These are phyloP conservation scores for Tympanoctomys barrerae DNA, from an alignment of 2,797 vertebrate genomes.

Conservation along the genomic window DNA sequence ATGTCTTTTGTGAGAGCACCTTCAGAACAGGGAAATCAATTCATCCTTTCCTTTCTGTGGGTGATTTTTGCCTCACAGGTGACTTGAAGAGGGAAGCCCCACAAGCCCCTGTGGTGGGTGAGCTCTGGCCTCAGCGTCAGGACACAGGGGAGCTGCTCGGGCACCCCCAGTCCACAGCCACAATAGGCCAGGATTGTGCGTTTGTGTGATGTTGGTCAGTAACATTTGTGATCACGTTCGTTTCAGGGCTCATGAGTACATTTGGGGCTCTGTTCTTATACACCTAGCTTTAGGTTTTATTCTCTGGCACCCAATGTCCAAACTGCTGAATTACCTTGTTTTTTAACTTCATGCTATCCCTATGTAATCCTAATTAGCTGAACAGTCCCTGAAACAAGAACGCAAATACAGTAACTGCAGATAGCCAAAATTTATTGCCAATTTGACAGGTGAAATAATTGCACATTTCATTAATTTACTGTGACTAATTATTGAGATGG, in stretches of 20 bases:
- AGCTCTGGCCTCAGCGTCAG: no score
- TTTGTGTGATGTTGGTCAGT: fast-evolving
- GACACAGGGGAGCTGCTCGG: fast-evolving
- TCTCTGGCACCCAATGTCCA: background rate
- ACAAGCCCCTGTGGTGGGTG: no score
- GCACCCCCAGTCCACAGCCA: background rate
- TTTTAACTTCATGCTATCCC: background rate
- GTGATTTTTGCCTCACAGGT: background rate
- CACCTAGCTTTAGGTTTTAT: background rate
- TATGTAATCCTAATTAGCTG: background rate
- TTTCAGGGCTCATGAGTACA: background rate
- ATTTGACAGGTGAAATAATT: background rate
- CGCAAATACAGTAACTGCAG: background rate
- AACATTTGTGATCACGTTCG: background rate
- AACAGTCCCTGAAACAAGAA: background rate
- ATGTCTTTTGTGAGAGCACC: background rate
- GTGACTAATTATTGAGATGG: background rate
- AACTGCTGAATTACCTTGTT: background rate
- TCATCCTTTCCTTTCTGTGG: background rate
- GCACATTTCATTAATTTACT: background rate
- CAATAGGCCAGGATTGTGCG: fast-evolving
- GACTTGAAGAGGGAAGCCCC: background rate
- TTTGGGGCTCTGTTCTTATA: background rate
- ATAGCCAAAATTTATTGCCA: background rate
- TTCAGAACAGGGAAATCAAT: background rate